A percentile compares a stretch with the other conserved stretches of the same genome.
These are phyloP conservation scores for Danio rerio DNA, from an alignment of 2,113 vertebrate genomes.

Conservation along the genomic window DNA sequence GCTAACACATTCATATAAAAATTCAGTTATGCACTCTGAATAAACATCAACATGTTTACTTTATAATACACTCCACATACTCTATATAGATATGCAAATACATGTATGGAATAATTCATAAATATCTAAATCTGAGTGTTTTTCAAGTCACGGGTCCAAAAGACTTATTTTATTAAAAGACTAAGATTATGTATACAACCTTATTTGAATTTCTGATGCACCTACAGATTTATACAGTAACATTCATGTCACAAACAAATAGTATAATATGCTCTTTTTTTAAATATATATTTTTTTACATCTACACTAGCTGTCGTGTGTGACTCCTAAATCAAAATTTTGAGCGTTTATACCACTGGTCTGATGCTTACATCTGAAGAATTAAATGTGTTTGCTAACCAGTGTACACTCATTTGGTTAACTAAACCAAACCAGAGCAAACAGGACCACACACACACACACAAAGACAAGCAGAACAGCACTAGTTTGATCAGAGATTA, in stretches of 20 bases:
- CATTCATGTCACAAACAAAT: conserved; percentile 20
- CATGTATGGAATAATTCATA: conserved; percentile 3
- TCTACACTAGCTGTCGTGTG: not conserved
- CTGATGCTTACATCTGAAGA: not conserved
- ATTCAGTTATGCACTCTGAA: not conserved
- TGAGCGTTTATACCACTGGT: not conserved
- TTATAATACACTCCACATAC: conserved; percentile 20
- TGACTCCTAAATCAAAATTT: not conserved
- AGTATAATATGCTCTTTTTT: not conserved
- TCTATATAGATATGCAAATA: conserved; percentile 14
- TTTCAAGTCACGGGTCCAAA: not conserved
- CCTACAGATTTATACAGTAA: conserved; percentile 7
- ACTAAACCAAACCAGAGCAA: conserved; percentile 8
- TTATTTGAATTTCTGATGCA: conserved; percentile 8
- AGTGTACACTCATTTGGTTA: not conserved
- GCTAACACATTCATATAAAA: not conserved
- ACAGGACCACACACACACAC: not conserved
- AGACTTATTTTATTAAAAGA: conserved; percentile 4
- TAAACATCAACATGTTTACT: not conserved
- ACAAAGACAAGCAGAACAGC: conserved; percentile 3
- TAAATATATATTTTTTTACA: not conserved
- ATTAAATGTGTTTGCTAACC: not conserved
- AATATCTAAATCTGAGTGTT: not conserved
- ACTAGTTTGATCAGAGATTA: not conserved
- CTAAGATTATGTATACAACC: not conserved